Conservation (phyloP, 2,797 vertebrate species). For the Myripristis jacobus region DNA sequence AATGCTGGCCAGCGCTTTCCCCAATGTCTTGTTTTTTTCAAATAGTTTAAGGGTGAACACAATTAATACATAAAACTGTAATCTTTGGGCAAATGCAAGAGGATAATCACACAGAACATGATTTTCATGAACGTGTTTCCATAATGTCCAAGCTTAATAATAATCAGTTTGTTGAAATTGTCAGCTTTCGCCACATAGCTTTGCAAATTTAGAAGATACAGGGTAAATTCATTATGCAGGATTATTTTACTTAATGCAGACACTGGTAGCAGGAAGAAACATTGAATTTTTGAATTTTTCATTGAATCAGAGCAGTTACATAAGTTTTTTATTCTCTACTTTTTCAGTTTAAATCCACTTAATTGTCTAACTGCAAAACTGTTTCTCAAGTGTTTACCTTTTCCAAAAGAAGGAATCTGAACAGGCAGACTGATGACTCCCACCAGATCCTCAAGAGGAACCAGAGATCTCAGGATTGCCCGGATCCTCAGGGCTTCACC, state of each 20-base stretch:
- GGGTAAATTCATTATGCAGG: neutral
- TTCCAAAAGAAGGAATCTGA: conserved; percentile 93
- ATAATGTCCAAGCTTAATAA: neutral
- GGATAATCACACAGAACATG: neutral
- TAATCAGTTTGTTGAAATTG: neutral
- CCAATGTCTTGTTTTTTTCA: neutral
- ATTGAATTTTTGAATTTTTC: too few species aligned
- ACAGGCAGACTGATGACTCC: conserved; percentile 93
- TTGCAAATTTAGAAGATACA: neutral
- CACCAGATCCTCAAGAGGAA: conserved; percentile 93
- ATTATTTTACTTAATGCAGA: too few species aligned
- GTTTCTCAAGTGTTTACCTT: conserved; percentile 80
- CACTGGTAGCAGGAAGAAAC: too few species aligned
- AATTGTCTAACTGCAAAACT: neutral
- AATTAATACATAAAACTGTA: neutral
- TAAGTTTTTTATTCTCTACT: too few species aligned
- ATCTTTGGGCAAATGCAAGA: neutral
- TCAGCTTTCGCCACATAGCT: neutral
- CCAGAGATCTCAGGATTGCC: conserved; percentile 94
- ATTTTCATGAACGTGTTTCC: neutral
- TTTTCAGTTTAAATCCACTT: neutral
- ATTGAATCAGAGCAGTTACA: too few species aligned
- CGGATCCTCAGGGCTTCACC: conserved; percentile 94
- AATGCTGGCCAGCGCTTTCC: neutral
- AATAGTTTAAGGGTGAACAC: neutral